phyloP scores from a whole-genome alignment of 1,140 invertebrate species.

The Aphidius ervi region DNA sequence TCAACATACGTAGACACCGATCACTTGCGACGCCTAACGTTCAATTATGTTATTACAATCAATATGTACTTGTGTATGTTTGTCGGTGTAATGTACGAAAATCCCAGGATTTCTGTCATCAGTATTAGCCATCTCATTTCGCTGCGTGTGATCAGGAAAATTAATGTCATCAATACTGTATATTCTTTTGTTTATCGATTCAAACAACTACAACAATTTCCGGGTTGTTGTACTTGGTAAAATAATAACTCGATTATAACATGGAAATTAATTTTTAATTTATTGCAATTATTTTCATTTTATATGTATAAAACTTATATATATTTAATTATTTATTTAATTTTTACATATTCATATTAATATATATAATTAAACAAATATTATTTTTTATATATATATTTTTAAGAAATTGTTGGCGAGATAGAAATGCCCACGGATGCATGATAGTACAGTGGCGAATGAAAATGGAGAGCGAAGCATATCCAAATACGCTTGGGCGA shows the following conservation, averaged over 20 bases:
- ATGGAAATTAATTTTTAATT: too few relatives aligned
- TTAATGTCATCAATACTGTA: too few relatives aligned
- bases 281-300: too few relatives aligned
- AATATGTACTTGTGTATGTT: too few relatives aligned
- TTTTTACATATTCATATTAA: too few relatives aligned
- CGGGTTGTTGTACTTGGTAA: too few relatives aligned
- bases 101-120: background rate
- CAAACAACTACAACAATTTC: too few relatives aligned
- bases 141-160: constrained; percentile 5
- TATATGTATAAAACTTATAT: too few relatives aligned
- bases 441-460: constrained; percentile 26
- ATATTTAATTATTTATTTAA: too few relatives aligned
- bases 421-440: background rate
- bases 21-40: constrained; percentile 22
- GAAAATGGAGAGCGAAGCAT: constrained; percentile 37
- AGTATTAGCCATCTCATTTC: background rate
- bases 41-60: constrained; percentile 34
- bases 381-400: constrained; percentile 5
- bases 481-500: constrained; percentile 36
- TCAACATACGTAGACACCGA: constrained; percentile 1
- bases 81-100: background rate
- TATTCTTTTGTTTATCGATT: too few relatives aligned
- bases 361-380: too few relatives aligned
- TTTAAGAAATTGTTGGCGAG: constrained; percentile 3
- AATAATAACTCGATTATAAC: too few relatives aligned